A percentile compares a stretch with the other conserved stretches of the same genome.
Evolutionary conservation across 2,797 vertebrate genomes (phyloP).

Genomic region (Galagoides demidoff): DNA sequence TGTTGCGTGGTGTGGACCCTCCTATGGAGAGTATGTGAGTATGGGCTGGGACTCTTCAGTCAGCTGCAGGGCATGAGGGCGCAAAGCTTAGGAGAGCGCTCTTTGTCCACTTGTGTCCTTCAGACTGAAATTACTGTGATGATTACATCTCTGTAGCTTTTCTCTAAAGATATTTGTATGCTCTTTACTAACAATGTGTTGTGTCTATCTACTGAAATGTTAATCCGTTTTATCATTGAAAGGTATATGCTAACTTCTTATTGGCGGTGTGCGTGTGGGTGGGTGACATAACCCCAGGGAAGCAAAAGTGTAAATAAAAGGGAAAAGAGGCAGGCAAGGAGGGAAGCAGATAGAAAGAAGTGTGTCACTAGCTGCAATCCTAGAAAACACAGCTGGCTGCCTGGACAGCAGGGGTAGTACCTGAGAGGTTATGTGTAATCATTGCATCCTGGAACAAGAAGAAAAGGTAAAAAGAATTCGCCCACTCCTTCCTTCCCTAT

Average conservation of each 20-base stretch:
- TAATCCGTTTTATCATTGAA: constrained; percentile 86
- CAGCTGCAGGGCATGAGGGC: constrained; percentile 65
- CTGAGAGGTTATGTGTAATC: background rate
- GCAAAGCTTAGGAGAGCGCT: constrained; percentile 65
- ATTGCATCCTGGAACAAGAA: background rate
- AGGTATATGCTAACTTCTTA: background rate
- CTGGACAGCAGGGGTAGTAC: background rate
- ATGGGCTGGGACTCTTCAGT: constrained; percentile 34
- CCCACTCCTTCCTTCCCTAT: background rate
- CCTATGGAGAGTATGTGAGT: background rate
- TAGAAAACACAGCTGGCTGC: background rate
- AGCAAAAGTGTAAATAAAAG: background rate
- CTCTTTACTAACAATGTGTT: constrained; percentile 84
- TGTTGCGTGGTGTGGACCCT: constrained; percentile 59
- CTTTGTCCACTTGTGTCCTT: constrained; percentile 77
- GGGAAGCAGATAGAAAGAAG: background rate
- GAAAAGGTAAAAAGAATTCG: background rate
- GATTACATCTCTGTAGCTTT: constrained; percentile 76
- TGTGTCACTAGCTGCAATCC: rapidly evolving
- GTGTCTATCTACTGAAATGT: constrained; percentile 84
- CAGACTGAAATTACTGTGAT: constrained; percentile 80
- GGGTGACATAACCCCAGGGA: background rate
- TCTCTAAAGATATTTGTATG: constrained; percentile 74
- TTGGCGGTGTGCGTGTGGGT: background rate
- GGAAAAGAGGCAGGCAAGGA: background rate